A percentile compares a stretch with the other conserved stretches of the same genome.
Evolutionary conservation across 2,888 invertebrate genomes (phyloP).

Genomic region (Microctonus brassicae): DNA sequence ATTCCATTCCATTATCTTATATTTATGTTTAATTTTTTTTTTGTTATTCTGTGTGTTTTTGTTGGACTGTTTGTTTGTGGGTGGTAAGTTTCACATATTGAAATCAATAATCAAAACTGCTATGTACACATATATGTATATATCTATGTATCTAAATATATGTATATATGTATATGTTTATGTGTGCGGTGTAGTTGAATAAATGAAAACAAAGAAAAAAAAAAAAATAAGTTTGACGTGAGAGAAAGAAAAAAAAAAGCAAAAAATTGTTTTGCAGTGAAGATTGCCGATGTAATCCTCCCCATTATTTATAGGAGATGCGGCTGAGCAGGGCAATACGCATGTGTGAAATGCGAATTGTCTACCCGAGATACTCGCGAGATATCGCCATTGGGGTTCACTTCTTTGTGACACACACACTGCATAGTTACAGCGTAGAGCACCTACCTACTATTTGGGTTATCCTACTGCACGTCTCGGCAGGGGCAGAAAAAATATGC

Average conservation of each 20-base stretch:
- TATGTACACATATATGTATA: neutral
- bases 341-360: conserved; percentile 62
- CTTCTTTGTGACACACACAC: conserved; percentile 61
- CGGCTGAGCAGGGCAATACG: conserved; percentile 63
- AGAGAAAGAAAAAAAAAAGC: conserved; percentile 39
- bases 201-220: conserved; percentile 28
- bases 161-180: neutral
- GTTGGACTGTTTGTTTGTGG: conserved; percentile 13
- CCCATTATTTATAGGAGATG: conserved; percentile 70
- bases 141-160: neutral
- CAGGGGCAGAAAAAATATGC: conserved; percentile 46
- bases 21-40: conserved; percentile 6
- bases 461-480: conserved; percentile 65
- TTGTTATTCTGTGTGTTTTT: neutral
- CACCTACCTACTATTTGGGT: conserved; percentile 65
- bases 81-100: conserved; percentile 15
- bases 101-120: conserved; percentile 4
- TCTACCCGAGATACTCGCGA: conserved; percentile 65
- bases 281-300: conserved; percentile 66
- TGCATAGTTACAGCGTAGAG: conserved; percentile 68
- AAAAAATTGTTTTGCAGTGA: conserved; percentile 53
- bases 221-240: conserved; percentile 32
- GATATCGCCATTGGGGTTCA: conserved; percentile 66
- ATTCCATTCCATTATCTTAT: neutral
- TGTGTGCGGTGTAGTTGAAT: conserved; percentile 21